Evolutionary conservation across 1,140 invertebrate species (phyloP).

Genomic region (Thrips palmi): DNA sequence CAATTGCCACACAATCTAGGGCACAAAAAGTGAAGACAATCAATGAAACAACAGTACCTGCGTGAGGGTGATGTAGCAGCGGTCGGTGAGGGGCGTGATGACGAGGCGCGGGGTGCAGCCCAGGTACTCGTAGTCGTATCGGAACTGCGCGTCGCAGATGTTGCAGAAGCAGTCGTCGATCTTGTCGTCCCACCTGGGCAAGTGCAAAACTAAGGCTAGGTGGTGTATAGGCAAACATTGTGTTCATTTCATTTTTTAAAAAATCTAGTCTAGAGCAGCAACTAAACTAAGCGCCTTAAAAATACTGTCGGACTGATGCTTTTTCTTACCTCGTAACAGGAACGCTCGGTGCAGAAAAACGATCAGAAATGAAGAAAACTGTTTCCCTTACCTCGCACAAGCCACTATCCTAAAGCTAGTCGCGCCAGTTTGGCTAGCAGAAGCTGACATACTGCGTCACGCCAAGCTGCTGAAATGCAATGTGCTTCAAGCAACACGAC

Average conservation of each 20-base stretch:
- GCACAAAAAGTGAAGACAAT: neutral
- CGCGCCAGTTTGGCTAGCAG: too few species aligned
- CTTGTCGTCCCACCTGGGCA: constrained; percentile 61
- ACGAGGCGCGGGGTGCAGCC: constrained; percentile 66
- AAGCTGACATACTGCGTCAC: too few species aligned
- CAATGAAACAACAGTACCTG: constrained; percentile 23
- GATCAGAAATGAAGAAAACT: too few species aligned
- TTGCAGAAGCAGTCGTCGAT: constrained; percentile 74
- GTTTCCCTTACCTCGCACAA: too few species aligned
- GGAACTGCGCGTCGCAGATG: constrained; percentile 77
- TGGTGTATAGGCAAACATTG: neutral
- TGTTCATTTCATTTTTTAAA: constrained; percentile 1
- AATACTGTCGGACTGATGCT: too few species aligned
- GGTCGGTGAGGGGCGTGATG: constrained; percentile 69
- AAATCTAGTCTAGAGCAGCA: neutral
- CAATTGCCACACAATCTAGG: neutral
- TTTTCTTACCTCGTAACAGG: too few species aligned
- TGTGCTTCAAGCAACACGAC: too few species aligned
- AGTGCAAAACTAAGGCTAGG: too few species aligned
- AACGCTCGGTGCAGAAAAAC: too few species aligned
- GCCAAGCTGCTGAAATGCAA: too few species aligned
- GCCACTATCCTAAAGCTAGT: too few species aligned
- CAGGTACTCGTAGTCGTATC: constrained; percentile 62
- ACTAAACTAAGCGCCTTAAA: too few species aligned
- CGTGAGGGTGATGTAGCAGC: constrained; percentile 82